Evolutionary conservation across 2,888 invertebrate genomes (phyloP).

Genomic region (Philonicus albiceps): DNA sequence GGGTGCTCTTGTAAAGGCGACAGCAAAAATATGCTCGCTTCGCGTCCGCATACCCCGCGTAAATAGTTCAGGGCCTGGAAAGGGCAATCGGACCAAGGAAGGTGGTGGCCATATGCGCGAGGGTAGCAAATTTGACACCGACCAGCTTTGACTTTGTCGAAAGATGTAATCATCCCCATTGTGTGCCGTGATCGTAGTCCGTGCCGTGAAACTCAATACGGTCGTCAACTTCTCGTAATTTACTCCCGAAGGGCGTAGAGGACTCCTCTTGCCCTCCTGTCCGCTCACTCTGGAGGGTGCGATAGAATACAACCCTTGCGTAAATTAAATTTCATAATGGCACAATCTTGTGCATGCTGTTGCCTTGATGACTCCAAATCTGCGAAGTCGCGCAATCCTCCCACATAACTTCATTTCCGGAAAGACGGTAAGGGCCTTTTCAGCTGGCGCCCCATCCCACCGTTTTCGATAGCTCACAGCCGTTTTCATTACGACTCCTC

Average conservation of each 20-base stretch:
- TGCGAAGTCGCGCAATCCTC: constrained; percentile 47
- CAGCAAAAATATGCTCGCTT: constrained; percentile 46
- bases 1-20: constrained; percentile 36
- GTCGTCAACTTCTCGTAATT: not conserved
- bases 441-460: constrained; percentile 9
- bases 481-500: constrained; percentile 19
- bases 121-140: constrained; percentile 48
- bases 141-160: constrained; percentile 42
- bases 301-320: constrained; percentile 32
- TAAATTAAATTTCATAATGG: constrained; percentile 40
- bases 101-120: constrained; percentile 41
- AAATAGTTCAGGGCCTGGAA: not conserved
- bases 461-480: not conserved
- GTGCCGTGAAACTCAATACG: constrained; percentile 40
- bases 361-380: constrained; percentile 37
- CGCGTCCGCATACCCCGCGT: constrained; percentile 8
- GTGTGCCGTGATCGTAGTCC: constrained; percentile 3
- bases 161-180: constrained; percentile 45
- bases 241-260: not conserved
- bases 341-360: constrained; percentile 42
- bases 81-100: constrained; percentile 24
- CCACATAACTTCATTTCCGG: constrained; percentile 49
- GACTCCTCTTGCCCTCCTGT: not conserved
- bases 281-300: not conserved
- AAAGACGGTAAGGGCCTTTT: constrained; percentile 40